Base-by-base conservation (phyloP, 1,140 invertebrate species). In the Chironomus striatipennis region DNA sequence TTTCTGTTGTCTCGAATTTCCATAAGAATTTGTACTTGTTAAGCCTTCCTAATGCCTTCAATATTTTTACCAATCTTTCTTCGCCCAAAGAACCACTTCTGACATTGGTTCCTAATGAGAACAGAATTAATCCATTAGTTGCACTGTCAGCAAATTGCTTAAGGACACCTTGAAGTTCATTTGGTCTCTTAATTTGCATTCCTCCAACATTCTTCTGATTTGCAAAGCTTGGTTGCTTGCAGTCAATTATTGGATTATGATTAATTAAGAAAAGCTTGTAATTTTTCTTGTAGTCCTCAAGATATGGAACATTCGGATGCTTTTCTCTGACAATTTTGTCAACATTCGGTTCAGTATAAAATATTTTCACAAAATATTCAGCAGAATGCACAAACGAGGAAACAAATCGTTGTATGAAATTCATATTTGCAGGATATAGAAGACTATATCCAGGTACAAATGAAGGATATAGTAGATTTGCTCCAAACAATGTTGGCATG, bases 41-140 rank as follows among this genome's bases (percentile, higher is more conserved):
- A 0, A 91, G 77, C 7, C 80, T 79, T 2, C 76, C 80, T 34
- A 91, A 85, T 0, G 87, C 84, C 0, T 85, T 84, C 0, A 90
- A 17, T 70, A 90, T 80, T 10, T 79, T 81, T 0, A 84, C 76
- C 24, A 83, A 80, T 72, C 85, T 88, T 0, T 85, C 82, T 8
- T 77, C 9, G 0, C 85, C 83, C 76, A 90, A 79, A 43, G 84
- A 84, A 18, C 84, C 80, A 76, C 83, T 84, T 75, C 84, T 84
- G 0, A 89, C 77, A 80, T 88, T 88, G 0, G 88, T 88, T 2
- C 88, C 89, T 42, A 89, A 83, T 74, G 84, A 89, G 65, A 90
- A 86, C 73, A 87, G 89, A 15, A 90, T 80, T 1, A 86, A 85
- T 7, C 88, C 88, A 42, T 88, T 76, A 17, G 79, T 80, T 4